These are phyloP conservation scores for Magallana angulata DNA, from an alignment of 1,140 invertebrate genomes.

Conservation along the genomic window DNA sequence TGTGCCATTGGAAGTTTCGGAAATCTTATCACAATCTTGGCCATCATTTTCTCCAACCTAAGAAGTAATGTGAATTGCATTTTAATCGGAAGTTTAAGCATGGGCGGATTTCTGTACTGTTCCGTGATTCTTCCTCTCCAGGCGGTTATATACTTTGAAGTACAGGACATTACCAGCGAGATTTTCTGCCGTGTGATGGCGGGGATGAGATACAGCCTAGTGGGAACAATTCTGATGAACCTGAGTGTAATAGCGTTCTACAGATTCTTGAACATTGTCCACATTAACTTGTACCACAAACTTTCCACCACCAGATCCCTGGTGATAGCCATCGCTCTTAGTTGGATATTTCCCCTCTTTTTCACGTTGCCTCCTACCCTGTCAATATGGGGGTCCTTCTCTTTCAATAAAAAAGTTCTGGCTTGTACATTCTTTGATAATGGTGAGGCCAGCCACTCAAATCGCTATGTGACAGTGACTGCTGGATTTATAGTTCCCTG, in stretches of 20 bases:
- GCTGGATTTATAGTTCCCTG: constrained; percentile 71
- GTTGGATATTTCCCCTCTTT: constrained; percentile 68
- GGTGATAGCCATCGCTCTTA: constrained; percentile 60
- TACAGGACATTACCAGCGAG: constrained; percentile 47
- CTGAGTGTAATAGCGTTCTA: constrained; percentile 73
- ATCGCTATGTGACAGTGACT: constrained; percentile 69
- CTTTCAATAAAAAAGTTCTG: constrained; percentile 67
- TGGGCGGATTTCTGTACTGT: constrained; percentile 72
- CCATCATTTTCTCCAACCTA: constrained; percentile 71
- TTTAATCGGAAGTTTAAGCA: constrained; percentile 73
- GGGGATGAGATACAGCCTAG: constrained; percentile 69
- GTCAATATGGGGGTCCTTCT: constrained; percentile 68
- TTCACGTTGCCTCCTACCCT: constrained; percentile 68
- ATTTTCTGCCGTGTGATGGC: constrained; percentile 66
- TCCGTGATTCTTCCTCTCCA: constrained; percentile 69
- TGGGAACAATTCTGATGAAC: constrained; percentile 72
- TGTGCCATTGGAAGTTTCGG: constrained; percentile 68
- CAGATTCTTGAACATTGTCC: constrained; percentile 71
- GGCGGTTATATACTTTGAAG: constrained; percentile 67
- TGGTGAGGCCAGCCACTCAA: constrained; percentile 63
- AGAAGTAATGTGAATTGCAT: constrained; percentile 73
- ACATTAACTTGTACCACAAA: constrained; percentile 66
- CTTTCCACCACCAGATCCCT: constrained; percentile 62
- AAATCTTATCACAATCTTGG: constrained; percentile 73
- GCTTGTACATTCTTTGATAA: constrained; percentile 69